These are phyloP conservation scores for Polydrusus tereticollis DNA, from an alignment of 2,888 invertebrate genomes.

Conservation along the genomic window DNA sequence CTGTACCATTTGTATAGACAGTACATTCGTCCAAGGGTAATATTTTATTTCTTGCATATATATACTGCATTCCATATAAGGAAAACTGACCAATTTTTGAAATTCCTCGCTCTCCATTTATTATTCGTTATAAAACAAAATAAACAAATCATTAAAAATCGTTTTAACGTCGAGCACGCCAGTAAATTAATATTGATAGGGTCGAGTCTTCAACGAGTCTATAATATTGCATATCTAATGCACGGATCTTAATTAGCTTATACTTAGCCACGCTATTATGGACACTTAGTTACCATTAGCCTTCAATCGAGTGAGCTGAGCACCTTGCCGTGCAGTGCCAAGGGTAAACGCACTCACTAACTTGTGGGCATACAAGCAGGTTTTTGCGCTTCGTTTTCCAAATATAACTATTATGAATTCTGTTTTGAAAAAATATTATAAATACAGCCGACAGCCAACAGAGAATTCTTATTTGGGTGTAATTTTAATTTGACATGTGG, in stretches of 20 bases:
- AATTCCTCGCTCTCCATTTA: neutral
- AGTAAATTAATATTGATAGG: conserved; percentile 51
- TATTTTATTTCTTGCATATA: no score
- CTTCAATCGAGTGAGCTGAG: conserved; percentile 54
- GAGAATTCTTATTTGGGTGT: no score
- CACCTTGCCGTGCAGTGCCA: neutral
- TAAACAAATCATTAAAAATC: conserved; percentile 31
- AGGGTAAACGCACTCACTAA: neutral
- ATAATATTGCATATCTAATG: conserved; percentile 60
- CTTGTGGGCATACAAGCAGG: no score
- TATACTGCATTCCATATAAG: no score
- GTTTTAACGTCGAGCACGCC: conserved; percentile 39
- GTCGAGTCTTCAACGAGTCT: conserved; percentile 53
- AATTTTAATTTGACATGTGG: no score
- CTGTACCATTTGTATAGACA: no score
- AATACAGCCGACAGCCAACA: no score
- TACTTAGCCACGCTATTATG: conserved; percentile 61
- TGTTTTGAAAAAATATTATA: no score
- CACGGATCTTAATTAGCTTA: conserved; percentile 64
- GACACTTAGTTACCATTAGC: conserved; percentile 63
- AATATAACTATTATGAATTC: no score
- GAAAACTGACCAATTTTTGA: neutral
- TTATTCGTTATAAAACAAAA: conserved; percentile 12
- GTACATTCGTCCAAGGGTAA: no score
- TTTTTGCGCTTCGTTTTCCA: no score